phyloP scores from a whole-genome alignment of 2,888 invertebrate genomes.

The Epistrophella euchroma region DNA sequence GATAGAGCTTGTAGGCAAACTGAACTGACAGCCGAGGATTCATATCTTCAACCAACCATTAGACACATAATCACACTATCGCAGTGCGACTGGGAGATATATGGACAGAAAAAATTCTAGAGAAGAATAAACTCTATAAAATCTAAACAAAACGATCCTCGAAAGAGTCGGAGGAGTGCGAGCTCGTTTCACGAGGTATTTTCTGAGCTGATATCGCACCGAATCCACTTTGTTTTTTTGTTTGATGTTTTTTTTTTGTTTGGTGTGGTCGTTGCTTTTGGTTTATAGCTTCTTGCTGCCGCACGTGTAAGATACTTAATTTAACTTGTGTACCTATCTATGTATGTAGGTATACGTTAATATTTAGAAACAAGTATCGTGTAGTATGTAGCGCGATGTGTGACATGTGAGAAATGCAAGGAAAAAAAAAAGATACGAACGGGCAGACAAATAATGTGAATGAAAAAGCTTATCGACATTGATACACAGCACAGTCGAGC shows the following conservation, averaged over 20 bases:
- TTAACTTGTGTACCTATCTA: conserved; percentile 27
- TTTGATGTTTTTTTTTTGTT: not conserved
- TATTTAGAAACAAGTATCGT: too few species aligned
- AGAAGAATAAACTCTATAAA: conserved; percentile 6
- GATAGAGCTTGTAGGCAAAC: too few species aligned
- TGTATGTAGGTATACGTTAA: not conserved
- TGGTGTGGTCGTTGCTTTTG: conserved; percentile 6
- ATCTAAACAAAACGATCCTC: conserved; percentile 1
- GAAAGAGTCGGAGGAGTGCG: not conserved
- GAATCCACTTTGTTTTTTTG: not conserved
- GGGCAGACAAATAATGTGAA: not conserved
- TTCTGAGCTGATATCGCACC: conserved; percentile 39
- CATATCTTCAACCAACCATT: too few species aligned
- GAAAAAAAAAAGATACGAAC: conserved; percentile 1
- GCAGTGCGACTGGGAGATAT: not conserved
- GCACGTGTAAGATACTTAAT: conserved; percentile 69
- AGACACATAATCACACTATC: not conserved
- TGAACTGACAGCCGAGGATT: too few species aligned
- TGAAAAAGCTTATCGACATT: conserved; percentile 26
- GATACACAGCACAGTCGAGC: not conserved
- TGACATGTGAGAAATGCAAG: conserved; percentile 36
- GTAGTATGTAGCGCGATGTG: not conserved
- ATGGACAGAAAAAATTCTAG: not conserved
- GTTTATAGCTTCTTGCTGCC: conserved; percentile 42
- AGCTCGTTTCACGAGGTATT: conserved; percentile 22